A percentile compares a stretch with the other conserved stretches of the same genome.
Conservation (phyloP, 1,140 invertebrate genomes). For the Liolophura sinensis region DNA sequence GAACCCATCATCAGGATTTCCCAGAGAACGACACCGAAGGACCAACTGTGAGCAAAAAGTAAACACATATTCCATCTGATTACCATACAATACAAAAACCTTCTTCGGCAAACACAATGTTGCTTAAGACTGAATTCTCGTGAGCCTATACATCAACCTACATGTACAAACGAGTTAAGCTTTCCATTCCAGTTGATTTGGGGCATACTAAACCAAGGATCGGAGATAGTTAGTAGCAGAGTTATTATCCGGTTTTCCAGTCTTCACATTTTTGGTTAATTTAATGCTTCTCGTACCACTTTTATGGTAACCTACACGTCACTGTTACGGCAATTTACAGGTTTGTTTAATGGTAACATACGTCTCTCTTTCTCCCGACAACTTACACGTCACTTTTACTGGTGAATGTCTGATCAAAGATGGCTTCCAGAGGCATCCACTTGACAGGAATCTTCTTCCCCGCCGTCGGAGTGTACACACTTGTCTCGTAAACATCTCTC, state of each 20-base stretch:
- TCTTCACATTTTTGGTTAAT: not conserved
- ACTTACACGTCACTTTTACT: slow-evolving; percentile 90
- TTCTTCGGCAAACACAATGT: slow-evolving; percentile 46
- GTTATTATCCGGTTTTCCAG: not conserved
- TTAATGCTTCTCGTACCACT: not conserved
- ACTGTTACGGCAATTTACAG: not conserved
- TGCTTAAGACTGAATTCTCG: not conserved
- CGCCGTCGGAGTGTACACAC: slow-evolving; percentile 50
- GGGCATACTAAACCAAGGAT: not conserved
- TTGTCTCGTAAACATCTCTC: slow-evolving; percentile 54
- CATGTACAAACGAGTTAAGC: too few relatives aligned
- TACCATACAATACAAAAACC: slow-evolving; percentile 55
- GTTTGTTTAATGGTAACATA: not conserved
- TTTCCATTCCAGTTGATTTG: too few relatives aligned
- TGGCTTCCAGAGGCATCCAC: slow-evolving; percentile 78
- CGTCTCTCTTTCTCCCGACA: not conserved
- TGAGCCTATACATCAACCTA: too few relatives aligned
- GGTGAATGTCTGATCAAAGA: slow-evolving; percentile 79
- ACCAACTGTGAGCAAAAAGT: slow-evolving; percentile 51
- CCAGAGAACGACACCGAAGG: slow-evolving; percentile 61
- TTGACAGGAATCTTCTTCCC: slow-evolving; percentile 60
- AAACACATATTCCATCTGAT: slow-evolving; percentile 56
- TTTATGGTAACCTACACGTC: not conserved
- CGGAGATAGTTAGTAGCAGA: not conserved
- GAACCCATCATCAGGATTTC: slow-evolving; percentile 61